phyloP scores from a whole-genome alignment of 2,888 invertebrate genomes.

The Smittia sp. region DNA sequence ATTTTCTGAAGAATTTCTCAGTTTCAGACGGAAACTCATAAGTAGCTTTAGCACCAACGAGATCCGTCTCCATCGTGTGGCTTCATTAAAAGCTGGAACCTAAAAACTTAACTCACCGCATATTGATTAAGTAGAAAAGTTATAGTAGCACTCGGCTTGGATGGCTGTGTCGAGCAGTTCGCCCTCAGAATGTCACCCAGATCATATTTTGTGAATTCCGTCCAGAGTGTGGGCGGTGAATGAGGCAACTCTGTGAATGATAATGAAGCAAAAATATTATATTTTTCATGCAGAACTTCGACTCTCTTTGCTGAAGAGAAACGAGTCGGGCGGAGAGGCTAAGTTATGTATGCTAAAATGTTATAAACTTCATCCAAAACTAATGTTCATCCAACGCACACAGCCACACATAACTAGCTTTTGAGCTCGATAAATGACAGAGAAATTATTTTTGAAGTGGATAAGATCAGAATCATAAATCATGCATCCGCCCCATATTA shows the following conservation, averaged over 20 bases:
- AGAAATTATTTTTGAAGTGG: constrained; percentile 36
- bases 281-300: neutral
- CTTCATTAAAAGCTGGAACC: constrained; percentile 28
- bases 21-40: too few species aligned
- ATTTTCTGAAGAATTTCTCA: too few species aligned
- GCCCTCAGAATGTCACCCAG: constrained; percentile 68
- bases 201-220: constrained; percentile 67
- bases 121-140: constrained; percentile 69
- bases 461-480: constrained; percentile 35
- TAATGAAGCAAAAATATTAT: constrained; percentile 28
- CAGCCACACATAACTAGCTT: constrained; percentile 17
- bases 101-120: constrained; percentile 58
- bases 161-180: constrained; percentile 70
- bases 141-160: constrained; percentile 65
- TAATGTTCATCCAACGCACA: constrained; percentile 1
- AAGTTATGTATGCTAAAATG: constrained; percentile 2
- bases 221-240: constrained; percentile 62
- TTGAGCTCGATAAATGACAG: constrained; percentile 38
- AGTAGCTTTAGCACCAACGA: too few species aligned
- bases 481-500: constrained; percentile 40
- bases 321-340: neutral
- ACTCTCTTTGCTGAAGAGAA: neutral
- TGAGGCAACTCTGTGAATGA: constrained; percentile 54
- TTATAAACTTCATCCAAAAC: neutral
- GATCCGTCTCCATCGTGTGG: constrained; percentile 1